Conservation (phyloP, 2,888 invertebrate genomes). For the Stenurella melanura region DNA sequence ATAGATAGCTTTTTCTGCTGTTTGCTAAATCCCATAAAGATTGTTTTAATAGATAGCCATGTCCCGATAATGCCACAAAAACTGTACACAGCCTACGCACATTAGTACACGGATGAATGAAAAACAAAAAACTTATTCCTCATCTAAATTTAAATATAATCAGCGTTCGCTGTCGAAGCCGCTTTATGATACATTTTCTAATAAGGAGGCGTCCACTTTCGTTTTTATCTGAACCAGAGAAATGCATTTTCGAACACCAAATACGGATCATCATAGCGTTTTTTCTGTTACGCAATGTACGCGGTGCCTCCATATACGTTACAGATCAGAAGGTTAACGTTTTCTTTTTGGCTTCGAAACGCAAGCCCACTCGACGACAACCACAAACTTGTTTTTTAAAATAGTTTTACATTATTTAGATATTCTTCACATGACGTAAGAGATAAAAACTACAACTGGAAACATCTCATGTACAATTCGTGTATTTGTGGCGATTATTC, state of each 20-base stretch:
- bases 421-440: conserved; percentile 13
- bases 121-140: conserved; percentile 13
- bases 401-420: conserved; percentile 8
- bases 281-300: conserved; percentile 19
- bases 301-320: conserved; percentile 26
- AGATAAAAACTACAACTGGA: not conserved
- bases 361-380: not conserved
- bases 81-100: not conserved
- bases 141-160: not conserved
- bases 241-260: conserved; percentile 23
- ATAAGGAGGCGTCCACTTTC: conserved; percentile 24
- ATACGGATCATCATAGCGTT: conserved; percentile 12
- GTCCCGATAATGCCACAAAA: not conserved
- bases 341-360: conserved; percentile 1
- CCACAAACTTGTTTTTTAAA: conserved; percentile 17
- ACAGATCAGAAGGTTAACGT: conserved; percentile 18
- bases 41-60: too few species aligned
- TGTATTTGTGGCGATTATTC: not conserved
- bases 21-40: too few species aligned
- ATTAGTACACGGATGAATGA: conserved; percentile 13
- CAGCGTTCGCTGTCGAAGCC: not conserved
- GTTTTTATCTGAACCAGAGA: conserved; percentile 17
- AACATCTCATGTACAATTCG: not conserved
- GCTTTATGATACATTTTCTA: not conserved
- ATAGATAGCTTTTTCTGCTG: too few species aligned